Evolutionary conservation across 2,113 vertebrate species (phyloP).

Genomic region (Phrynosoma blainvillii): DNA sequence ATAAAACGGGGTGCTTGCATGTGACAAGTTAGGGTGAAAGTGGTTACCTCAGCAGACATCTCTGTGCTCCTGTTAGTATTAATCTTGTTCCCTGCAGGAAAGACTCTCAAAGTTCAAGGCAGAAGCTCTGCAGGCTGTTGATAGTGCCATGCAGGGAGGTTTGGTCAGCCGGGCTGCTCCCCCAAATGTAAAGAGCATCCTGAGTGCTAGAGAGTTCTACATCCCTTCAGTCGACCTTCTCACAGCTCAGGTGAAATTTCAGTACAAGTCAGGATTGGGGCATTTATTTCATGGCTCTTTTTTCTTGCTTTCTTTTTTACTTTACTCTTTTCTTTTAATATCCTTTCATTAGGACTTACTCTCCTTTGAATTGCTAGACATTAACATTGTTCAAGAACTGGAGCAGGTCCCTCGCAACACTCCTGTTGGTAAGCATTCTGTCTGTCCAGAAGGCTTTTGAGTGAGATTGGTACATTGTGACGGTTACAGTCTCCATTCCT

Average conservation of each 20-base stretch:
- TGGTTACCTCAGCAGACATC: not conserved
- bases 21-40: not conserved
- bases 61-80: constrained; percentile 5
- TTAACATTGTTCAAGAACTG: constrained; percentile 96
- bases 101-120: constrained; percentile 62
- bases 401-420: constrained; percentile 95
- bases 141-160: constrained; percentile 56
- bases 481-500: not conserved
- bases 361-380: constrained; percentile 96
- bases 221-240: constrained; percentile 95
- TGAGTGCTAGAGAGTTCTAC: constrained; percentile 85
- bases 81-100: constrained; percentile 50
- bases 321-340: not conserved
- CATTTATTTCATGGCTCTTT: not conserved
- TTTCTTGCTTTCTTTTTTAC: not conserved
- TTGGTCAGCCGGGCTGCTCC: constrained; percentile 40
- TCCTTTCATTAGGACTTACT: constrained; percentile 85
- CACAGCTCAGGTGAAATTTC: constrained; percentile 88
- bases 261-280: not conserved
- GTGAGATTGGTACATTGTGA: not conserved
- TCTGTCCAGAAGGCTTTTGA: fast-evolving
- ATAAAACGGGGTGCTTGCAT: not conserved
- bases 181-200: constrained; percentile 68
- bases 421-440: constrained; percentile 85
- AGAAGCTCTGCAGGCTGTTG: constrained; percentile 36